Conservation (phyloP, 2,888 invertebrate species). For the Euzophera pinguis region DNA sequence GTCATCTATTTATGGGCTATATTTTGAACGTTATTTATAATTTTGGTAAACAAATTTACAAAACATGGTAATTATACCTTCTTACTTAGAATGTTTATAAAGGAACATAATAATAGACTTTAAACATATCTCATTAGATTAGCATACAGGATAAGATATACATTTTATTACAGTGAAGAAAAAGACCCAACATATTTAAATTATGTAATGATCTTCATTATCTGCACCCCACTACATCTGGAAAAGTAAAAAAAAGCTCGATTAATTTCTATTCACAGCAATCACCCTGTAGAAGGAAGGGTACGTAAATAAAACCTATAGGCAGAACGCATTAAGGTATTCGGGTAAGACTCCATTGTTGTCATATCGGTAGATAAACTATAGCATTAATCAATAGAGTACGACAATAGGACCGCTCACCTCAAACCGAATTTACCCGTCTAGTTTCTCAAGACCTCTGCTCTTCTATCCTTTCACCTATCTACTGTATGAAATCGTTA, state of each 20-base stretch:
- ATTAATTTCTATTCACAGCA: conserved; percentile 27
- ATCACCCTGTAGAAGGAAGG: conserved; percentile 59
- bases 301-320: conserved; percentile 63
- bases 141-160: no score
- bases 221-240: conserved; percentile 28
- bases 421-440: conserved; percentile 46
- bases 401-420: conserved; percentile 69
- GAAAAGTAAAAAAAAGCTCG: conserved; percentile 31
- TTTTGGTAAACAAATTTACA: no score
- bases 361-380: conserved; percentile 77
- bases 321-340: conserved; percentile 65
- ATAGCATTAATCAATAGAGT: conserved; percentile 70
- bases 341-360: conserved; percentile 72
- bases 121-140: no score
- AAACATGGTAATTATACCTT: no score
- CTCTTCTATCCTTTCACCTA: conserved; percentile 18
- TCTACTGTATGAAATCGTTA: conserved; percentile 3
- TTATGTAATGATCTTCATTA: conserved; percentile 16
- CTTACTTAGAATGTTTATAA: no score
- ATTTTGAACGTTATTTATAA: no score
- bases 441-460: conserved; percentile 42
- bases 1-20: no score
- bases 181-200: neutral
- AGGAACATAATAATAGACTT: no score
- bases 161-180: no score